These are phyloP conservation scores for Ptyas mucosa DNA, from an alignment of 2,113 vertebrate species.

Conservation along the genomic window DNA sequence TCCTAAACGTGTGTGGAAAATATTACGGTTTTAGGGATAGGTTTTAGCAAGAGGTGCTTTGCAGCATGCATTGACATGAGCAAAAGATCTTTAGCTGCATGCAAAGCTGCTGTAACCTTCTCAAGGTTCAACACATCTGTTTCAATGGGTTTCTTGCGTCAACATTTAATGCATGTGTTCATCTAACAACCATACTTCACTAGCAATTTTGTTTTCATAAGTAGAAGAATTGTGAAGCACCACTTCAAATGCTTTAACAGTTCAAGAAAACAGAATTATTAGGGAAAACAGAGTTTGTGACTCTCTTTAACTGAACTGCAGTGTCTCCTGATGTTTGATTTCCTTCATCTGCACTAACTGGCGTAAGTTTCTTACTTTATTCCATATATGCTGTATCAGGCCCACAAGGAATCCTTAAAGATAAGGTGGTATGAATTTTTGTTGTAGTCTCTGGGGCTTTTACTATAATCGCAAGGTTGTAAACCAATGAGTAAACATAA, in stretches of 20 bases:
- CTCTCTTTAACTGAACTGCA: background rate
- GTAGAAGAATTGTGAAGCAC: background rate
- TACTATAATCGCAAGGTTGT: background rate
- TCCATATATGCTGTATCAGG: background rate
- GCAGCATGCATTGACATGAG: background rate
- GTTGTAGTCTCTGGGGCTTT: background rate
- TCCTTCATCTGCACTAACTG: background rate
- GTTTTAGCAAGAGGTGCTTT: background rate
- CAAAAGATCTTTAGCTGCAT: background rate
- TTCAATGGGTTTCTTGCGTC: background rate
- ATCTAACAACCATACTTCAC: background rate
- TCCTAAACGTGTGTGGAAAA: background rate
- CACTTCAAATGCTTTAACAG: background rate
- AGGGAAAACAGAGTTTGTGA: background rate
- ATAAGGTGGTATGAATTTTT: background rate
- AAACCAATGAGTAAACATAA: background rate
- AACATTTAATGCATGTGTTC: background rate
- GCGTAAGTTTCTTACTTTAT: background rate
- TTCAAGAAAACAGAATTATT: background rate
- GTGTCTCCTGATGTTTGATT: background rate
- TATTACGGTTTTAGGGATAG: background rate
- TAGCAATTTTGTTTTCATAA: background rate
- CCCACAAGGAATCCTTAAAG: background rate
- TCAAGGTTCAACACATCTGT: background rate
- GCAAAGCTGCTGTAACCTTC: background rate